Evolutionary conservation across 2,888 invertebrate genomes (phyloP), one percentile per base, ranked within the genome.

Genomic region (Rhorus exstirpatorius): DNA sequence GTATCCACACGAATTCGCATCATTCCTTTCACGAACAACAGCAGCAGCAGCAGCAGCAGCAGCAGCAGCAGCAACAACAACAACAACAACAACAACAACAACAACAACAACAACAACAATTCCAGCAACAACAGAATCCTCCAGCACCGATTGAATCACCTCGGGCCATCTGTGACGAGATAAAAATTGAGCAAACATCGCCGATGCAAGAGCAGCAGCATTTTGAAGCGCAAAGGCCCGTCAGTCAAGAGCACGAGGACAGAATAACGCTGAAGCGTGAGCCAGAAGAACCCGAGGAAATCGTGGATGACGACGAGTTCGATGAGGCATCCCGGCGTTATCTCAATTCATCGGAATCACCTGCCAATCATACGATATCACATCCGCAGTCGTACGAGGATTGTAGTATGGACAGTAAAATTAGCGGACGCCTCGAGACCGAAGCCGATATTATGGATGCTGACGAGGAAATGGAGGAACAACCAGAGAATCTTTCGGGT

Each of bases 401-500:
- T 89, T 96, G 96, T 94, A 96, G 96, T 93, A 95, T 96, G 94
- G 96, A 96, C 89, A 93, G 93, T 53, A 96, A 96, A 91, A 96
- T 95, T 94, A 96, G 96, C 92, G 94, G 94, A 92, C 93, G 95
- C 90, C 70, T 92, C 17, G 92, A 92, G 31, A 93, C 93, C 79
- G 94, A 94, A 38, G 94, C 94, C 85, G 94, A 94, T 91, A 94
- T 94, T 85, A 95, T 94, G 91, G 94, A 95, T 90, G 95, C 95
- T 90, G 95, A 95, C 84, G 96, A 96, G 92, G 93, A 94, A 80
- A 93, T 94, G 88, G 96, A 96, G 91, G 96, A 97, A 86, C 96
- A 97, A 93, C 97, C 97, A 89, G 97, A 97, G 93, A 97, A 97
- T 93, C 94, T 97, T 89, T 97, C 96, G 90, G 95, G 95, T 60